Conservation (phyloP, 2,888 invertebrate genomes). For the Latrodectus elegans region DNA sequence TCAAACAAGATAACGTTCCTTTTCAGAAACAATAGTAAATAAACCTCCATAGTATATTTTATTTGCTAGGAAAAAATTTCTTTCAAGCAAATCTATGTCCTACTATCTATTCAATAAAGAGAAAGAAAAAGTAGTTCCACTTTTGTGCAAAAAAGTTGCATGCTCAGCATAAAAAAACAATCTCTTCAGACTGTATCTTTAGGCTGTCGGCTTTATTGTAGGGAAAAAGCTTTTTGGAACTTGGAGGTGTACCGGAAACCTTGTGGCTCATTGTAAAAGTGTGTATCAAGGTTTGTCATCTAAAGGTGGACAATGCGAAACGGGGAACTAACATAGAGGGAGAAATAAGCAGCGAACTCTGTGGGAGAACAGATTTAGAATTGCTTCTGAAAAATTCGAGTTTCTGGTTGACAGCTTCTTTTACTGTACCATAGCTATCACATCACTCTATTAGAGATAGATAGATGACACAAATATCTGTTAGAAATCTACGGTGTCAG, state of each 20-base stretch:
- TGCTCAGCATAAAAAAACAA: conserved; percentile 7
- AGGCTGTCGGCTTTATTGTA: conserved; percentile 17
- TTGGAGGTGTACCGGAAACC: conserved; percentile 63
- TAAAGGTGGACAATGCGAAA: conserved; percentile 38
- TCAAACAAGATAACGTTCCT: too few species aligned
- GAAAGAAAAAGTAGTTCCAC: conserved; percentile 6
- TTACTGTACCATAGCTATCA: conserved; percentile 49
- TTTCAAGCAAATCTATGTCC: too few species aligned
- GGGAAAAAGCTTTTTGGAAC: conserved; percentile 38
- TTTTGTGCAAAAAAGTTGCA: too few species aligned
- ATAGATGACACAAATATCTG: too few species aligned
- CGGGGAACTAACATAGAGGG: not conserved
- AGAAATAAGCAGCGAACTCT: not conserved
- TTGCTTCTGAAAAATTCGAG: conserved; percentile 45
- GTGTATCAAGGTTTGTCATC: conserved; percentile 51
- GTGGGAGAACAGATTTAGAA: conserved; percentile 53
- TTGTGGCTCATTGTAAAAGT: conserved; percentile 27
- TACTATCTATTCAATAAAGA: not conserved
- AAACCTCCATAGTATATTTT: too few species aligned
- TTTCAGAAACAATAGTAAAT: too few species aligned
- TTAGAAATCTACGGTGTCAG: too few species aligned
- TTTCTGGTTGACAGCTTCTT: conserved; percentile 51
- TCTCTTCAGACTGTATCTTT: conserved; percentile 35
- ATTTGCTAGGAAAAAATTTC: too few species aligned
- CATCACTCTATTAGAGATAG: not conserved